Conservation (phyloP, 2,888 invertebrate species). For the Lagria hirta region DNA sequence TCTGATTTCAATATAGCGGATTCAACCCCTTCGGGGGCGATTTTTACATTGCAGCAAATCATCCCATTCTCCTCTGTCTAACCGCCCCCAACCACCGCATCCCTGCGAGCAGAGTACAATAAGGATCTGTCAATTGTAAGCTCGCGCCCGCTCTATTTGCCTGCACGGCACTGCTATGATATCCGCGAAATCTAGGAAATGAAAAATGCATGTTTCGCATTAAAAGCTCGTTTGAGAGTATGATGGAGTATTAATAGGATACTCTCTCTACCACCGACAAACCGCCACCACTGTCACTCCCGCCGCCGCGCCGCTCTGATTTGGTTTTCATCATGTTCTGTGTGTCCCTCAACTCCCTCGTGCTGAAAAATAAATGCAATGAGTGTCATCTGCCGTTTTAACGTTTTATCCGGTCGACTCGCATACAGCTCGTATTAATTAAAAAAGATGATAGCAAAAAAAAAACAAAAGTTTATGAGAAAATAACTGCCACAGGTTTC, state of each 20-base stretch:
- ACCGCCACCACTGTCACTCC: slow-evolving; percentile 15
- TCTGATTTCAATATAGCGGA: slow-evolving; percentile 49
- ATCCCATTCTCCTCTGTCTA: slow-evolving; percentile 13
- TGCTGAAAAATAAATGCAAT: slow-evolving; percentile 21
- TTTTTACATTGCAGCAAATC: slow-evolving; percentile 44
- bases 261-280: too few species aligned
- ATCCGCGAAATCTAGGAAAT: slow-evolving; percentile 46
- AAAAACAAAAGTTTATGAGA: too few species aligned
- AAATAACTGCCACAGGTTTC: too few species aligned
- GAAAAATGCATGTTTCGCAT: slow-evolving; percentile 49
- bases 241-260: slow-evolving; percentile 42
- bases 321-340: slow-evolving; percentile 8
- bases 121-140: slow-evolving; percentile 53
- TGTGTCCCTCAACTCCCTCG: too few species aligned
- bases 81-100: slow-evolving; percentile 26
- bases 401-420: slow-evolving; percentile 14
- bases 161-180: slow-evolving; percentile 35
- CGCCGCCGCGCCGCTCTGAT: slow-evolving; percentile 2
- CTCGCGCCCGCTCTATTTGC: slow-evolving; percentile 46
- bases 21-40: slow-evolving; percentile 49
- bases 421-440: too few species aligned
- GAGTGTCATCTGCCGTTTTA: slow-evolving; percentile 28
- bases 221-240: slow-evolving; percentile 46
- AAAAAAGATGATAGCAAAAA: too few species aligned
- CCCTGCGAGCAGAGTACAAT: slow-evolving; percentile 44